Percentiles rank a stretch among this genome's conserved stretches.
phyloP scores from a whole-genome alignment of 1,140 invertebrate species.

The Ips typographus region DNA sequence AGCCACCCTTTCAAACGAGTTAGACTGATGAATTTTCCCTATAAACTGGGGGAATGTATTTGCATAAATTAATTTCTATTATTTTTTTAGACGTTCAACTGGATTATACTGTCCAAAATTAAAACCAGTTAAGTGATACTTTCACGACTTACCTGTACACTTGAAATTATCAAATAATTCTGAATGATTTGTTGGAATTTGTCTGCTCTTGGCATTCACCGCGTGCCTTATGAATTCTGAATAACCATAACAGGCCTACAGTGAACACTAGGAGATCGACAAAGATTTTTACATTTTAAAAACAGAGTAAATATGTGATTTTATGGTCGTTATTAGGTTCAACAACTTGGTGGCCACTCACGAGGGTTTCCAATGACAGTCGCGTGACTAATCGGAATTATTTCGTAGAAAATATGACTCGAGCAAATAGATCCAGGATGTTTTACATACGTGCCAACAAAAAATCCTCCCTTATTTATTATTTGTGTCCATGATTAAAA shows the following conservation, averaged over 20 bases:
- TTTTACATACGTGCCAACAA: no score
- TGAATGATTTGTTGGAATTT: conserved; percentile 22
- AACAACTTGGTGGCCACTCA: conserved; percentile 4
- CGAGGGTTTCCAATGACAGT: conserved; percentile 15
- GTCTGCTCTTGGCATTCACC: conserved; percentile 95
- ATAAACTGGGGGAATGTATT: conserved; percentile 10
- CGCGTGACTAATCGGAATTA: conserved; percentile 16
- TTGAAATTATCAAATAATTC: not conserved
- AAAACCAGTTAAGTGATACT: no score
- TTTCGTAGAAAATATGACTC: not conserved
- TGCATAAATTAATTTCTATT: conserved; percentile 16
- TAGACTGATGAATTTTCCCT: conserved; percentile 11
- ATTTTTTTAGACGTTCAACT: no score
- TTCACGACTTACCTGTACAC: not conserved
- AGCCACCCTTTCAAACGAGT: conserved; percentile 19
- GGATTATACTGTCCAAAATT: no score
- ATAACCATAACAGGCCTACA: conserved; percentile 82
- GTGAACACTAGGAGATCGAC: conserved; percentile 82
- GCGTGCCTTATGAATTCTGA: conserved; percentile 87
- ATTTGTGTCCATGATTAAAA: no score
- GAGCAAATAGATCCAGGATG: no score
- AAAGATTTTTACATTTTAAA: conserved; percentile 31
- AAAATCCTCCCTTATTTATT: no score
- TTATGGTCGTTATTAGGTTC: not conserved
- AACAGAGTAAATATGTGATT: not conserved